Evolutionary conservation across 2,888 invertebrate species (phyloP).

Genomic region (Conus canariensis): DNA sequence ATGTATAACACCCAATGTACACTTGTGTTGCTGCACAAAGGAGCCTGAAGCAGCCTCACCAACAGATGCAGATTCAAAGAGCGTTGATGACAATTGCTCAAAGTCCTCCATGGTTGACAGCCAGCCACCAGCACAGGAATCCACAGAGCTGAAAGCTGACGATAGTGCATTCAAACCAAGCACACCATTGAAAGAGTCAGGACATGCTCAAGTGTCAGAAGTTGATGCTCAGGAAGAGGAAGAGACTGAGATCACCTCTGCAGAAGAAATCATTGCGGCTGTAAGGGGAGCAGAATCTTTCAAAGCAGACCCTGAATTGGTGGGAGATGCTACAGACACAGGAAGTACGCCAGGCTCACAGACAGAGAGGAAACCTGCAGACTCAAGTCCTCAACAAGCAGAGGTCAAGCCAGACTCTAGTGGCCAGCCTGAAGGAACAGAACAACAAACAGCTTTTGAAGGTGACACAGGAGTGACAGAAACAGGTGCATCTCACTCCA

Average conservation of each 20-base stretch:
- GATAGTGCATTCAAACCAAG: too few relatives aligned
- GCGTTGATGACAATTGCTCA: slow-evolving; percentile 3
- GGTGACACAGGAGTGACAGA: too few relatives aligned
- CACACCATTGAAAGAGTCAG: too few relatives aligned
- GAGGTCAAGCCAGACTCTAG: background rate
- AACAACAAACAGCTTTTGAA: too few relatives aligned
- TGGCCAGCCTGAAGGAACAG: too few relatives aligned
- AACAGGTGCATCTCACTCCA: background rate
- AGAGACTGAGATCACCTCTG: slow-evolving; percentile 24
- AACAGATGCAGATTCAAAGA: background rate
- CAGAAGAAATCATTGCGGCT: slow-evolving; percentile 2
- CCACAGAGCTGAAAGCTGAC: slow-evolving; percentile 16
- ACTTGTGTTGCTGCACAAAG: slow-evolving; percentile 10
- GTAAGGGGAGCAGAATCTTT: background rate
- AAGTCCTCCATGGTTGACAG: slow-evolving; percentile 1
- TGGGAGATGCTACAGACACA: background rate
- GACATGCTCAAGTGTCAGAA: background rate
- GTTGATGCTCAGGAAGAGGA: slow-evolving; percentile 39
- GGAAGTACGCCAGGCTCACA: background rate
- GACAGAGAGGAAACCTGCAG: background rate
- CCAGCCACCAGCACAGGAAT: slow-evolving; percentile 18
- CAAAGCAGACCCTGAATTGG: slow-evolving; percentile 24
- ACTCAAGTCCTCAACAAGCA: background rate
- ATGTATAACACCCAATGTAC: background rate
- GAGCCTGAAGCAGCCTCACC: slow-evolving; percentile 6